These are phyloP conservation scores for Cyrtonyx montezumae DNA, from an alignment of 2,113 vertebrate species.

Conservation along the genomic window DNA sequence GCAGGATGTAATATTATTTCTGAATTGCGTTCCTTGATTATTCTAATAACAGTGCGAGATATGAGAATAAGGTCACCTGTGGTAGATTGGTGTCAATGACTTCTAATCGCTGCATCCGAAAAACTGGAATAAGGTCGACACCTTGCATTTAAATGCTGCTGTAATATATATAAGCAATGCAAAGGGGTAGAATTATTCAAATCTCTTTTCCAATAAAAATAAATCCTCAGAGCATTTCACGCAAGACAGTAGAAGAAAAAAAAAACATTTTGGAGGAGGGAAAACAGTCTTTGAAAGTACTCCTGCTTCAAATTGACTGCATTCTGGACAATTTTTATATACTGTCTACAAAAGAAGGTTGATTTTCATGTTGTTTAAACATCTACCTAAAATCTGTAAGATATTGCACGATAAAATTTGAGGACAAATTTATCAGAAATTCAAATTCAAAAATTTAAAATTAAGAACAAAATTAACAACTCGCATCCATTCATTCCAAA, in stretches of 20 bases:
- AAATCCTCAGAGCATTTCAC: not conserved
- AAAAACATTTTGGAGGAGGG: not conserved
- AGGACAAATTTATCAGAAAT: not conserved
- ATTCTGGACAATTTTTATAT: not conserved
- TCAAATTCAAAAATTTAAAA: not conserved
- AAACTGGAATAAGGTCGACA: not conserved
- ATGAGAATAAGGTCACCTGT: not conserved
- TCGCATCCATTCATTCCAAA: not conserved
- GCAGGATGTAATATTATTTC: slow-evolving; percentile 81
- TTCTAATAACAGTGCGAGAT: slow-evolving; percentile 45
- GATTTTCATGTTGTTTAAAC: not conserved
- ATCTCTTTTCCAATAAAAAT: slow-evolving; percentile 38
- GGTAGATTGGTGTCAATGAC: slow-evolving; percentile 32
- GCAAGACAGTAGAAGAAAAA: not conserved
- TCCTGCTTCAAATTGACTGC: not conserved
- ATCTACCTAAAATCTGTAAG: not conserved
- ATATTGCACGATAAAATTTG: not conserved
- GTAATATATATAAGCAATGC: slow-evolving; percentile 11
- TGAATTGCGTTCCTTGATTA: slow-evolving; percentile 77
- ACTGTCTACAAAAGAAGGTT: not conserved
- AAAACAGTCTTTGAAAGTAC: not conserved
- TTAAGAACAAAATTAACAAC: not conserved
- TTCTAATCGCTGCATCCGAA: slow-evolving; percentile 3
- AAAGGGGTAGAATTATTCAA: slow-evolving; percentile 26
- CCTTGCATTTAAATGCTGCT: slow-evolving; percentile 39